These are phyloP conservation scores for Semibalanus balanoides DNA, from an alignment of 1,140 invertebrate species.

Conservation along the genomic window DNA sequence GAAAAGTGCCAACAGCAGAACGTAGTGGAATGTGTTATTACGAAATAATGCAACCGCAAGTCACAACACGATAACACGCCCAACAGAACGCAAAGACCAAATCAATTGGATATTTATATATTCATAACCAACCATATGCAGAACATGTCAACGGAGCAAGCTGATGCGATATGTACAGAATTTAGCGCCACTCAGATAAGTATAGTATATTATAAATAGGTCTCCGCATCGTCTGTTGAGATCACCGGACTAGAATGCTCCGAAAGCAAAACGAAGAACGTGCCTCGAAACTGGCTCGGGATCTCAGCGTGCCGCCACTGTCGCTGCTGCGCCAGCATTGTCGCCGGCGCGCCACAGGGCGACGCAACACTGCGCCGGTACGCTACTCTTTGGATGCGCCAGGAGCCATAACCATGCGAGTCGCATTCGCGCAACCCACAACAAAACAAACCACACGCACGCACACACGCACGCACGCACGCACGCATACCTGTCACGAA, in stretches of 20 bases:
- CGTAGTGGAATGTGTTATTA: no score
- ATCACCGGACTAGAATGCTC: slow-evolving; percentile 1
- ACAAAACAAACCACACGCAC: background rate
- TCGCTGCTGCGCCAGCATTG: no score
- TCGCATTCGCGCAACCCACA: background rate
- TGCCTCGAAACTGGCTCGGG: background rate
- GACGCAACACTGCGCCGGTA: background rate
- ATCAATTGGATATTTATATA: no score
- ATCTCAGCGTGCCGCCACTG: background rate
- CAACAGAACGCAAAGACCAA: no score
- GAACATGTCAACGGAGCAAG: background rate
- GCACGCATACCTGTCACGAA: no score
- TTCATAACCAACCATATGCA: no score
- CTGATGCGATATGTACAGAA: background rate
- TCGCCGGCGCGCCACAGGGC: background rate
- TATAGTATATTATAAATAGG: background rate
- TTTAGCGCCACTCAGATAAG: background rate
- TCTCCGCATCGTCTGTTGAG: background rate
- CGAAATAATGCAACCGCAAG: no score
- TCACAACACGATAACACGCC: no score
- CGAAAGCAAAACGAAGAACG: background rate
- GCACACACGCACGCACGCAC: no score
- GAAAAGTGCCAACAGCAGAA: no score
- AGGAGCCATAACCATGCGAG: background rate
- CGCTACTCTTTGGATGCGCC: background rate